phyloP scores from a whole-genome alignment of 2,113 vertebrate species.

The Pelecanoides urinatrix region DNA sequence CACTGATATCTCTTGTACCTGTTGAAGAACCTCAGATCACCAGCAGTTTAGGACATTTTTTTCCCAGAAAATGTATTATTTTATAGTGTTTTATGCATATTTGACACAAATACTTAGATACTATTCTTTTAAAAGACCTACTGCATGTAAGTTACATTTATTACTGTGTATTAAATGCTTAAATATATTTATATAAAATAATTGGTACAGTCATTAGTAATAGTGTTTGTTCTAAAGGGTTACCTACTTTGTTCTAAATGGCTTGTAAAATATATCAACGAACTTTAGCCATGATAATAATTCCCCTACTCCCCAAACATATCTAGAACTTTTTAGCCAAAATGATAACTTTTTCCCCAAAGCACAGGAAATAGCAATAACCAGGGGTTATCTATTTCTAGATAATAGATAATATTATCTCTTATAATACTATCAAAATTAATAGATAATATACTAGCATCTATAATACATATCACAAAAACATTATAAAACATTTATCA shows the following conservation, averaged over 20 bases:
- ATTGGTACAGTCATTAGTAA: background rate
- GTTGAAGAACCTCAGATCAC: background rate
- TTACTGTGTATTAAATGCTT: background rate
- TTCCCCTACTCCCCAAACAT: background rate
- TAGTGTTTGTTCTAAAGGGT: background rate
- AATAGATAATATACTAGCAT: constrained; percentile 14
- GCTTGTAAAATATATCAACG: background rate
- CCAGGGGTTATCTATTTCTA: too few species aligned
- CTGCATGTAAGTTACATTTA: background rate
- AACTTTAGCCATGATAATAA: background rate
- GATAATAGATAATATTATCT: background rate
- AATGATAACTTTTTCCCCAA: constrained; percentile 3
- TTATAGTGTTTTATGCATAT: background rate
- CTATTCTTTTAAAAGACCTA: background rate
- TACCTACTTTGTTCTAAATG: constrained; percentile 16
- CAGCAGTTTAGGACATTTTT: background rate
- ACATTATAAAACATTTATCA: constrained; percentile 31
- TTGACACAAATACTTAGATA: background rate
- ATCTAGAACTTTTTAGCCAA: background rate
- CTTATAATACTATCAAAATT: background rate
- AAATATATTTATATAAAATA: background rate
- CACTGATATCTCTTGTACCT: background rate
- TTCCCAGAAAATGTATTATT: background rate
- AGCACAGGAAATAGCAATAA: constrained; percentile 15
- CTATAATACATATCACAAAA: constrained; percentile 48